A percentile compares a stretch with the other conserved stretches of the same genome.
Conservation (phyloP, 2,888 invertebrate genomes). For the Papilio elwesi region DNA sequence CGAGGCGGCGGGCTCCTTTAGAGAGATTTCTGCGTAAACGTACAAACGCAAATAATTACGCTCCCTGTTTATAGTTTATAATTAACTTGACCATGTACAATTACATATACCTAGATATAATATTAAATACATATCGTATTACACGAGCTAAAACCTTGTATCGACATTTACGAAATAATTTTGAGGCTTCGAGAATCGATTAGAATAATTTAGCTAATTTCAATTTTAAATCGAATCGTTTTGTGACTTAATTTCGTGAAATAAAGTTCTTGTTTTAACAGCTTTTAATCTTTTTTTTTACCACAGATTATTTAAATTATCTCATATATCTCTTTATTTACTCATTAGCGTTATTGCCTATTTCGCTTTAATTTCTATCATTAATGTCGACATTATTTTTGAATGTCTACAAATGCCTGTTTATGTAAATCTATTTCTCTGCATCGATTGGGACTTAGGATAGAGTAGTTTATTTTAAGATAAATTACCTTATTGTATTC, state of each 20-base stretch:
- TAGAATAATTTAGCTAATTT: constrained; percentile 21
- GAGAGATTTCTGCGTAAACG: constrained; percentile 39
- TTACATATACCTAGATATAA: constrained; percentile 10
- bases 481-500: not conserved
- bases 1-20: constrained; percentile 49
- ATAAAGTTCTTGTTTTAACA: constrained; percentile 31
- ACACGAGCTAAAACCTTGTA: not conserved
- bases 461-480: not conserved
- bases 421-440: not conserved
- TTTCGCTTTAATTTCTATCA: constrained; percentile 22
- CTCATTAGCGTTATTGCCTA: constrained; percentile 23
- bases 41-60: constrained; percentile 28
- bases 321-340: constrained; percentile 12
- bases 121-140: constrained; percentile 23
- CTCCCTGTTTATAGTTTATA: not conserved
- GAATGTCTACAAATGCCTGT: constrained; percentile 10
- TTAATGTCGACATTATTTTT: constrained; percentile 14
- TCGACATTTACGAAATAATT: constrained; percentile 14
- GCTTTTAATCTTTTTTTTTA: constrained; percentile 20
- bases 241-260: constrained; percentile 32
- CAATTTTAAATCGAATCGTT: constrained; percentile 25
- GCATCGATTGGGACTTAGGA: not conserved
- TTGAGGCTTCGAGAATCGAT: constrained; percentile 6
- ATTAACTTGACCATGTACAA: constrained; percentile 14
- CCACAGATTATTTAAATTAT: constrained; percentile 24